Evolutionary conservation across 2,888 invertebrate species (phyloP).

Genomic region (Junonia oenone): DNA sequence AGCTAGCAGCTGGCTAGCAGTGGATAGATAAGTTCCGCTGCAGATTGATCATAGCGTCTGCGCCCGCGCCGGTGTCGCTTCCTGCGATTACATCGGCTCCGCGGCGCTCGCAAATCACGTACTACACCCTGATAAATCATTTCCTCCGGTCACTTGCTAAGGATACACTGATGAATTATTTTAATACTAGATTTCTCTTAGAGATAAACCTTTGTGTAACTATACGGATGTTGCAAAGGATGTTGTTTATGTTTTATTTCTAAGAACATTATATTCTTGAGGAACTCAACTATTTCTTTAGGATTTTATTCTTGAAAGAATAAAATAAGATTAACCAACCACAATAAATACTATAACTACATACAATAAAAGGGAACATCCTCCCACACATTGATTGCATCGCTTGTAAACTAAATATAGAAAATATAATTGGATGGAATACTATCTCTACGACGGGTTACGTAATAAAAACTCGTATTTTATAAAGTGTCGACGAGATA

Average conservation of each 20-base stretch:
- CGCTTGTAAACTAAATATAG: background rate
- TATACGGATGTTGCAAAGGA: background rate
- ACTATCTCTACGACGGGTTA: background rate
- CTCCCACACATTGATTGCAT: background rate
- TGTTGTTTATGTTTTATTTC: background rate
- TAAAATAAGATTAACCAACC: no score
- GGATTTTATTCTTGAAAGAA: no score
- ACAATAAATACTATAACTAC: background rate
- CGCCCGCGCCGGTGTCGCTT: slow-evolving; percentile 48
- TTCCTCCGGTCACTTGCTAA: slow-evolving; percentile 47
- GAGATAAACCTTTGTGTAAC: background rate
- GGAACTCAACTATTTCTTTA: no score
- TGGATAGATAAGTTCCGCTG: slow-evolving; percentile 71
- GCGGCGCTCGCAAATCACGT: slow-evolving; percentile 66
- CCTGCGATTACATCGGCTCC: slow-evolving; percentile 69
- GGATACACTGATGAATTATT: slow-evolving; percentile 40
- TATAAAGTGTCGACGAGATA: slow-evolving; percentile 4
- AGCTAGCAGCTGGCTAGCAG: slow-evolving; percentile 46
- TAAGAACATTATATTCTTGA: background rate
- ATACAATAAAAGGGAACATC: background rate
- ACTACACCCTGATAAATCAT: slow-evolving; percentile 62
- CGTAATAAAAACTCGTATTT: slow-evolving; percentile 4
- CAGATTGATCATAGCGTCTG: slow-evolving; percentile 46
- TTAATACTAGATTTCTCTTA: slow-evolving; percentile 31
- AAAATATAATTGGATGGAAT: background rate